A percentile compares a stretch with the other conserved stretches of the same genome.
Conservation (phyloP, 2,113 vertebrate species). For the Oryzias javanicus region DNA sequence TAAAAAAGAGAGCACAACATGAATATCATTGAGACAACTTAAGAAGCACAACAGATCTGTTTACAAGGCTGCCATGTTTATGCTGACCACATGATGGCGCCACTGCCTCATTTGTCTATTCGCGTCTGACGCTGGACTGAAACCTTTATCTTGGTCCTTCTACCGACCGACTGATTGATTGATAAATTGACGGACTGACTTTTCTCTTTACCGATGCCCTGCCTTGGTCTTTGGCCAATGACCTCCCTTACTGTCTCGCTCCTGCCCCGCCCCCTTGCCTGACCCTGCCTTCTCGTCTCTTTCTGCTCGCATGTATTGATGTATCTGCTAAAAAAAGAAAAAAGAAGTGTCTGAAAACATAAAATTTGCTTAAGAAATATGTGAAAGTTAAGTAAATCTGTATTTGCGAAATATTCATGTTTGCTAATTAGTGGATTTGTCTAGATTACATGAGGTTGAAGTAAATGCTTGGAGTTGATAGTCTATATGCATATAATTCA, state of each 20-base stretch:
- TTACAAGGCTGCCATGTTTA: slow-evolving; percentile 55
- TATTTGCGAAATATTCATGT: slow-evolving; percentile 68
- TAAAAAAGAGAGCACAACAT: slow-evolving; percentile 53
- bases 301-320: slow-evolving; percentile 89
- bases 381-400: slow-evolving; percentile 64
- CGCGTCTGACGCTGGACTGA: slow-evolving; percentile 62
- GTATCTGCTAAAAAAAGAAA: slow-evolving; percentile 77
- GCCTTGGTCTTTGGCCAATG: slow-evolving; percentile 70
- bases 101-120: slow-evolving; percentile 48
- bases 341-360: slow-evolving; percentile 65
- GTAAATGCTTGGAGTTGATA: slow-evolving; percentile 74
- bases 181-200: slow-evolving; percentile 55
- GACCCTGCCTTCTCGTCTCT: slow-evolving; percentile 69
- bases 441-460: slow-evolving; percentile 69
- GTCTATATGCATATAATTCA: slow-evolving; percentile 67
- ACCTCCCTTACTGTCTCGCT: slow-evolving; percentile 56
- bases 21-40: slow-evolving; percentile 37
- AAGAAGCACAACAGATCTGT: slow-evolving; percentile 69
- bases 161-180: slow-evolving; percentile 53
- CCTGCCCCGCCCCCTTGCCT: slow-evolving; percentile 16
- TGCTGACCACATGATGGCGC: slow-evolving; percentile 43
- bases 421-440: slow-evolving; percentile 73
- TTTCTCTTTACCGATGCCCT: slow-evolving; percentile 59
- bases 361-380: slow-evolving; percentile 61
- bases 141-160: slow-evolving; percentile 57